Percentiles rank a stretch among this genome's conserved stretches.
Conservation (phyloP, 2,113 vertebrate species). For the Antechinus flavipes region DNA sequence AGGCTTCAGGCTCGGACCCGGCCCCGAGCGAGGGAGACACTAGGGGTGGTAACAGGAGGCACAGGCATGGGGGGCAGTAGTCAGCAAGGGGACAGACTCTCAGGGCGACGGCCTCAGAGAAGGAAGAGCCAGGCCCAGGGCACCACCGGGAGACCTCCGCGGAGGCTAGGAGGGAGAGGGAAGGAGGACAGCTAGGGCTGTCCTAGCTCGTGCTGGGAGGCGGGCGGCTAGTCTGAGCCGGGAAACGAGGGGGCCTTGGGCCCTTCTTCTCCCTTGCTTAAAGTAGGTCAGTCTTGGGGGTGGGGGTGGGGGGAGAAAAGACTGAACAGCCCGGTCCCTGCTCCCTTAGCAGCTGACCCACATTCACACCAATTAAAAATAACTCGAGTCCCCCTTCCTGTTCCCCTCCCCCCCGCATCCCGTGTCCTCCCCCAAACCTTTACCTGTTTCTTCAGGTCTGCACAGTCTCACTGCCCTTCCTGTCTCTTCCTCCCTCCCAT, state of each 20-base stretch:
- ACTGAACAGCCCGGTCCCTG: conserved; percentile 55
- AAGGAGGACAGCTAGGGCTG: neutral
- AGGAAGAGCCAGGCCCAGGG: too few relatives aligned
- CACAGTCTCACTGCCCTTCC: neutral
- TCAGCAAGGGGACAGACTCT: neutral
- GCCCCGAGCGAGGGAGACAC: neutral
- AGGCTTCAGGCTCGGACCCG: neutral
- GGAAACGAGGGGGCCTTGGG: neutral
- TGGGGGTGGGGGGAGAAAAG: neutral
- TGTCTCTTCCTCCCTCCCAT: neutral
- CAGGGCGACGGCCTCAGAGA: too few relatives aligned
- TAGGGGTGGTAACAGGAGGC: too few relatives aligned
- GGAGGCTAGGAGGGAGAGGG: neutral
- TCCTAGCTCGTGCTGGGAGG: too few relatives aligned
- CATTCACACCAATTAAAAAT: conserved; percentile 79
- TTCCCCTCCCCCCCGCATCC: conserved; percentile 28
- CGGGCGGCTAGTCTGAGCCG: too few relatives aligned
- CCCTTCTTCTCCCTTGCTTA: conserved; percentile 35
- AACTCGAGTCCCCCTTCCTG: conserved; percentile 72
- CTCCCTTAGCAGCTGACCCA: conserved; percentile 78
- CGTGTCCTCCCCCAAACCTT: neutral
- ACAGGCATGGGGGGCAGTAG: too few relatives aligned
- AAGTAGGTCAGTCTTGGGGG: conserved; percentile 74
- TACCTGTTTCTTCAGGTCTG: neutral
- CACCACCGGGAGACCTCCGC: neutral